Percentiles rank a stretch among this genome's conserved stretches.
These are phyloP conservation scores for Nasua narica DNA, from an alignment of 2,797 vertebrate species.

Conservation along the genomic window DNA sequence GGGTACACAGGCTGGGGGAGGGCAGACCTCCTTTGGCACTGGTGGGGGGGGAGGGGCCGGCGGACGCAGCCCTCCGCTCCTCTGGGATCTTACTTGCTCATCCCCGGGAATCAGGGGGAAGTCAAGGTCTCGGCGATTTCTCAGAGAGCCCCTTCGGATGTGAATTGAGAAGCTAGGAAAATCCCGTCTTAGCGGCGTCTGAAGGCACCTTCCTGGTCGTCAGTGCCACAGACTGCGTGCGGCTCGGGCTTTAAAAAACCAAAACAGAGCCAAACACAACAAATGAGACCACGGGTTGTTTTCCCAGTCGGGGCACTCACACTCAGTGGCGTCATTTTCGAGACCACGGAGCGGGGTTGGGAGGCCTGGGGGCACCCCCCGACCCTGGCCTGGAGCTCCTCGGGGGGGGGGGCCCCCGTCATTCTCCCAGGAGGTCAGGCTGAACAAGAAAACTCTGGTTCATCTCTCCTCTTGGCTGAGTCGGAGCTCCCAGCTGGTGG, in stretches of 20 bases:
- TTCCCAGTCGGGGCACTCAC: not conserved
- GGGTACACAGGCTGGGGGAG: not conserved
- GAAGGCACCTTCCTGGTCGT: not conserved
- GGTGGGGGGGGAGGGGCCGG: rapidly evolving
- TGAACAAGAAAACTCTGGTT: not conserved
- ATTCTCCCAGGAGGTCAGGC: not conserved
- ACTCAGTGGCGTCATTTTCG: not conserved
- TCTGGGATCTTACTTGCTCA: not conserved
- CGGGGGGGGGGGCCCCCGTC: rapidly evolving
- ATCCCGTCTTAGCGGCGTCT: not conserved
- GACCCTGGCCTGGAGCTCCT: rapidly evolving
- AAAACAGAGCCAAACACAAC: not conserved
- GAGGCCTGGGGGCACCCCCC: not conserved
- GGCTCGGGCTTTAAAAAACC: not conserved
- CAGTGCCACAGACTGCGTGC: not conserved
- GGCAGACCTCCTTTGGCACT: rapidly evolving
- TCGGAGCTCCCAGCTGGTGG: not conserved
- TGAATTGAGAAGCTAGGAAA: not conserved
- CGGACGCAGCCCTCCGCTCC: not conserved
- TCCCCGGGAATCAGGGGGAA: not conserved
- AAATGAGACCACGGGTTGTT: not conserved
- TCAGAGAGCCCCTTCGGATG: not conserved
- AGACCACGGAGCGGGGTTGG: not conserved
- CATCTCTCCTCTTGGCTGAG: no score
- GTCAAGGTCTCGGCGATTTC: not conserved